Base-by-base conservation (phyloP, 1,140 invertebrate genomes). In the Saxidomus purpurata region DNA sequence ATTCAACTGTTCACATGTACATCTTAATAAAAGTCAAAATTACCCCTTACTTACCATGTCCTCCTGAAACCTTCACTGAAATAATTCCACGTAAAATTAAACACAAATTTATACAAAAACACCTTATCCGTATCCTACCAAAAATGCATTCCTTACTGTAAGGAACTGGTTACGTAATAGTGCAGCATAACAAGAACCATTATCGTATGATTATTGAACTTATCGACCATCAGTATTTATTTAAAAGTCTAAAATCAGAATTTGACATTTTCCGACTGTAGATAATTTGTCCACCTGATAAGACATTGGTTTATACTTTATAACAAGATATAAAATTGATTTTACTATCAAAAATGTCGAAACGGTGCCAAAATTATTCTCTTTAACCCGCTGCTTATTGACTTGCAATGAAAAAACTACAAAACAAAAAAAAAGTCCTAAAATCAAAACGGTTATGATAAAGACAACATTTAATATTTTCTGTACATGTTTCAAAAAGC, bases 171-270 rank as follows among this genome's bases (percentile, higher is more conserved):
- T 63, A 63, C 25, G 15, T 63, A 63, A 63, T 63, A 63, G 28
- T 15, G 8, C 15, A 28, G 1, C n/a, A 25, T 63, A 63, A 28
- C 6, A 8, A 63, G n/a, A 28, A 28, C 25, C 22, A n/a, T 28
- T 63, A 25, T 63, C 25, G 4, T 2, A 25, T 1, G n/a, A 25
- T 25, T 63, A 63, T 63, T 63, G 59, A 63, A 63, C n/a, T 63
- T n/a, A 63, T 63, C 59, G 25, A 63, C 59, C 28, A 28, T 63
- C 25, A 63, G n/a, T 63, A 63, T 63, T 63, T 63, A 63, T 63
- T 63, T 28, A 28, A 63, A 63, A 63, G 59, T 63, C 59, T 63
- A 63, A 28, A 28, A n/a, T 63, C 25, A n/a, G 59, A 28, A 63
- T 63, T 3, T 63, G 59, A 28, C 59, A 28, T 63, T 63, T 63